These are phyloP conservation scores for Neopelma chrysocephalum DNA, from an alignment of 2,797 vertebrate genomes.

Conservation along the genomic window DNA sequence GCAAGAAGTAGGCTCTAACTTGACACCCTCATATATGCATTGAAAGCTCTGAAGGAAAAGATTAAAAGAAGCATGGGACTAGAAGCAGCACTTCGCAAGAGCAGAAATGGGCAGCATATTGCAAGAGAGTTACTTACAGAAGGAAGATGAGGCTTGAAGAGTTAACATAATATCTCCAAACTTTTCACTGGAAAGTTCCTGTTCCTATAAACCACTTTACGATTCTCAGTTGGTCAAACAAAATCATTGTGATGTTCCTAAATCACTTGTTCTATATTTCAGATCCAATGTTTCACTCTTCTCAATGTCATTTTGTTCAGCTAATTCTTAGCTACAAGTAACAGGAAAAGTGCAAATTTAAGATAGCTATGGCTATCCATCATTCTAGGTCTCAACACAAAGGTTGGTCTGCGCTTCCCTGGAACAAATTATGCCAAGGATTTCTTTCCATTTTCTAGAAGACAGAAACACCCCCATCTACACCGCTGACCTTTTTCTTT, in stretches of 20 bases:
- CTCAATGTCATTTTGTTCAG: neutral
- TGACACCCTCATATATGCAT: neutral
- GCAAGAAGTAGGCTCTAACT: neutral
- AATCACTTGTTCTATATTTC: neutral
- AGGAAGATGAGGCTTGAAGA: neutral
- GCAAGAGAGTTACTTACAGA: neutral
- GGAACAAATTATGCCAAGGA: neutral
- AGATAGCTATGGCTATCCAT: neutral
- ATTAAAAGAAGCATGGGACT: neutral
- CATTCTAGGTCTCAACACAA: neutral
- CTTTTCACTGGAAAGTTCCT: neutral
- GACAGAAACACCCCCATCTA: neutral
- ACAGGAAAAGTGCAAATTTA: neutral
- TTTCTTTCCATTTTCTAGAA: neutral
- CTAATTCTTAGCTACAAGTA: neutral
- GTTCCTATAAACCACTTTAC: neutral
- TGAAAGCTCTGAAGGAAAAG: neutral
- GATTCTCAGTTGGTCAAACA: neutral
- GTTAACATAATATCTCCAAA: neutral
- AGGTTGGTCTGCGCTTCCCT: neutral
- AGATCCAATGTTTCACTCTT: neutral
- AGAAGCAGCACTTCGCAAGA: neutral
- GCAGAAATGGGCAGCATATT: neutral
- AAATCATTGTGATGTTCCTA: neutral
- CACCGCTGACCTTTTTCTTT: neutral